Evolutionary conservation across 2,888 invertebrate species (phyloP).

Genomic region (Volucella inanis): DNA sequence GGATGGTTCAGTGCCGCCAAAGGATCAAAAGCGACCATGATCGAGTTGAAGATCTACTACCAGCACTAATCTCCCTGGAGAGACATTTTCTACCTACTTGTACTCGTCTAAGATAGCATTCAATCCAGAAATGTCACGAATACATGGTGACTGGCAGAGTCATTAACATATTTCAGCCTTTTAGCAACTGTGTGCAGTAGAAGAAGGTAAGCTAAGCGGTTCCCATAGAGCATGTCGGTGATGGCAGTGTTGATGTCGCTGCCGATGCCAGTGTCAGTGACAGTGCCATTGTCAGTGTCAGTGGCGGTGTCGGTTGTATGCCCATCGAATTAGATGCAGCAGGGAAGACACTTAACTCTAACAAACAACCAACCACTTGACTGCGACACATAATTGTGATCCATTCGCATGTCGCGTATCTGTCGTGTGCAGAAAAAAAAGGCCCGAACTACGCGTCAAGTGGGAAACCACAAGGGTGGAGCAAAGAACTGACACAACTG

Average conservation of each 20-base stretch:
- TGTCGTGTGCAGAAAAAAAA: slow-evolving; percentile 12
- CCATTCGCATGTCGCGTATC: slow-evolving; percentile 50
- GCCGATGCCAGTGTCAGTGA: background rate
- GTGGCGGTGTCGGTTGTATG: slow-evolving; percentile 22
- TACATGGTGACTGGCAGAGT: slow-evolving; percentile 43
- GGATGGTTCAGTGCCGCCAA: slow-evolving; percentile 33
- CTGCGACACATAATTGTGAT: slow-evolving; percentile 71
- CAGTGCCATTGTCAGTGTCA: slow-evolving; percentile 28
- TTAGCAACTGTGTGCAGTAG: background rate
- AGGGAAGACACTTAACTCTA: slow-evolving; percentile 61
- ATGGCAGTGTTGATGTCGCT: too few species aligned
- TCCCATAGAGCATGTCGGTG: slow-evolving; percentile 45
- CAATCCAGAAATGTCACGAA: slow-evolving; percentile 65
- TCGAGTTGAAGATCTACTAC: slow-evolving; percentile 44
- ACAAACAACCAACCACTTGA: slow-evolving; percentile 51
- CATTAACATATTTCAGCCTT: slow-evolving; percentile 69
- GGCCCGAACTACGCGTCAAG: background rate
- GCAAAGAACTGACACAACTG: slow-evolving; percentile 1
- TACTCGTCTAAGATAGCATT: slow-evolving; percentile 48
- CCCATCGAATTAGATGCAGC: slow-evolving; percentile 60
- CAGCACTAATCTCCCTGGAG: slow-evolving; percentile 43
- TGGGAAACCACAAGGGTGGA: slow-evolving; percentile 56
- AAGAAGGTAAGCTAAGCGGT: slow-evolving; percentile 10
- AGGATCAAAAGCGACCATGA: slow-evolving; percentile 59
- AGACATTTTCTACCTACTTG: slow-evolving; percentile 4